These are phyloP conservation scores for Enteromius fasciolatus DNA, from an alignment of 2,797 vertebrate genomes.

Conservation along the genomic window DNA sequence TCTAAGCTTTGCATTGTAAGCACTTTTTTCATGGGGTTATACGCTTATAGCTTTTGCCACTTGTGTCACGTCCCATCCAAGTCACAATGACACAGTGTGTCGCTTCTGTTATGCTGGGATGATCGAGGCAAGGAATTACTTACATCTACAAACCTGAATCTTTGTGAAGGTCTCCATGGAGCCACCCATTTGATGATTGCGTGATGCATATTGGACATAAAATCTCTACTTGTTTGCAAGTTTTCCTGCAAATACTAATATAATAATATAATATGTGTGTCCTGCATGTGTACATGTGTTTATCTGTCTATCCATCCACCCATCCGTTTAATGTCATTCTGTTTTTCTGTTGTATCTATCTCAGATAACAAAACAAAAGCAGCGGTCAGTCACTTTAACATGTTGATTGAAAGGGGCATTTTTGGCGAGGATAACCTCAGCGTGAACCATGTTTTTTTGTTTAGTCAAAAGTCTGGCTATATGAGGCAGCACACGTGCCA, in stretches of 20 bases:
- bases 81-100: constrained; percentile 71
- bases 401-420: not conserved
- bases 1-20: constrained; percentile 59
- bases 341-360: not conserved
- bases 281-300: no score
- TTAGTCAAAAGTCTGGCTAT: constrained; percentile 57
- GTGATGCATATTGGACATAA: not conserved
- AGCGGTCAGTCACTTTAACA: not conserved
- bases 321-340: not conserved
- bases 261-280: no score
- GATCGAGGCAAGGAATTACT: constrained; percentile 59
- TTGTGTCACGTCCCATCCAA: constrained; percentile 72
- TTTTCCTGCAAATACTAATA: not conserved
- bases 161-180: not conserved
- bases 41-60: constrained; percentile 67
- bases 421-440: not conserved
- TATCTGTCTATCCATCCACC: no score
- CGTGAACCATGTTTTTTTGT: not conserved
- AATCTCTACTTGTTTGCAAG: not conserved
- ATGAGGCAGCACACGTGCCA: constrained; percentile 49
- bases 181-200: not conserved
- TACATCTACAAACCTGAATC: not conserved
- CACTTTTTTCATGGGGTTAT: constrained; percentile 66
- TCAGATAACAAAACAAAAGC: not conserved
- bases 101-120: constrained; percentile 67